Percentiles rank a stretch among this genome's conserved stretches.
phyloP scores from a whole-genome alignment of 2,888 invertebrate species.

The Bellardia pandia region DNA sequence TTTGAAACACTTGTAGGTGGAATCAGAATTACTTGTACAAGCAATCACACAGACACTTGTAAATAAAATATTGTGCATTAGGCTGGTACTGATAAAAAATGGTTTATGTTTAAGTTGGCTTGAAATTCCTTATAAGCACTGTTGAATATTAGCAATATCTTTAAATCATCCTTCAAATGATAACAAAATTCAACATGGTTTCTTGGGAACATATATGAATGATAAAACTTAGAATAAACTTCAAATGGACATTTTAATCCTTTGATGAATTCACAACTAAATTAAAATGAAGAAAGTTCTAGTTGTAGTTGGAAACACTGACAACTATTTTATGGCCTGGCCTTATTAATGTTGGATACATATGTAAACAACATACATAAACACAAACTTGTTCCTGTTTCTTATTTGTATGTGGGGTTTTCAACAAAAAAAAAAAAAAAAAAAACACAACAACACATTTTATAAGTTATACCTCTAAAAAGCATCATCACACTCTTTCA shows the following conservation, averaged over 20 bases:
- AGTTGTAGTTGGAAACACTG: no score
- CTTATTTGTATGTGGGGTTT: constrained; percentile 12
- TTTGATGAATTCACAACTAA: no score
- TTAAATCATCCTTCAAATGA: no score
- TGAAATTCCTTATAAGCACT: no score
- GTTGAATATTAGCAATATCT: no score
- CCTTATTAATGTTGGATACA: not conserved
- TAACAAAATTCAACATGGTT: no score
- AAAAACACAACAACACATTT: not conserved
- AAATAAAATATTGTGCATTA: not conserved
- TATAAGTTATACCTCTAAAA: not conserved
- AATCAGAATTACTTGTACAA: constrained; percentile 22
- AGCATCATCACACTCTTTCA: not conserved
- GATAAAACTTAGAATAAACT: no score
- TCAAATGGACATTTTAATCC: no score
- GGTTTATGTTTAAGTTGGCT: no score
- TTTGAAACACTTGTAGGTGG: constrained; percentile 27
- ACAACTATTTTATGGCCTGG: no score
- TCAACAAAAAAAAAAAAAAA: not conserved
- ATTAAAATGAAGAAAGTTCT: no score
- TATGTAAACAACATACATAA: not conserved
- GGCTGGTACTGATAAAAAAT: not conserved
- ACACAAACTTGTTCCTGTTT: not conserved
- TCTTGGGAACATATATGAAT: no score
- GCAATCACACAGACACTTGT: not conserved